These are phyloP conservation scores for Colistium nudipinnis DNA, from an alignment of 2,113 vertebrate species.

Conservation along the genomic window DNA sequence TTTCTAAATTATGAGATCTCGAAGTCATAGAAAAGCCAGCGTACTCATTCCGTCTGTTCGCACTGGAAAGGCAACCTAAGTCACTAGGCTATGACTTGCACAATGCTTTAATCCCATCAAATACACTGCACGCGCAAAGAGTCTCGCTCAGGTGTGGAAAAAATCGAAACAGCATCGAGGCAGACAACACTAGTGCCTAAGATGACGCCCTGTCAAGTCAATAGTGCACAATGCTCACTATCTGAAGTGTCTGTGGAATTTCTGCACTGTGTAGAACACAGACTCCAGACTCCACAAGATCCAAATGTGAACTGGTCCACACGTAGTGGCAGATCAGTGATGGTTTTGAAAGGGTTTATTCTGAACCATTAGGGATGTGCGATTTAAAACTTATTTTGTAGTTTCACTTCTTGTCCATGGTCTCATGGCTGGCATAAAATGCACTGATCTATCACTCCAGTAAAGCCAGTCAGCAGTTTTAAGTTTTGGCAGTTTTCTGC, in stretches of 20 bases:
- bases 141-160: not conserved
- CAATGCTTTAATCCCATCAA: not conserved
- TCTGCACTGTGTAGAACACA: not conserved
- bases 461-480: no score
- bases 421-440: no score
- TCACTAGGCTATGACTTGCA: not conserved
- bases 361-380: no score
- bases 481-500: no score
- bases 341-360: no score
- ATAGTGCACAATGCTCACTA: not conserved
- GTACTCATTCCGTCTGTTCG: slow-evolving; percentile 7
- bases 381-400: no score
- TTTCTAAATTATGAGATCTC: not conserved
- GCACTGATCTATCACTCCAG: no score
- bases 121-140: not conserved
- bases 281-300: no score
- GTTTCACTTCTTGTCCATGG: no score
- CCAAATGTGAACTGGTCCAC: no score
- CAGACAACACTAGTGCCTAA: not conserved
- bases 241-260: not conserved
- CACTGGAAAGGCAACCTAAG: not conserved
- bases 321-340: no score
- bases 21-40: not conserved
- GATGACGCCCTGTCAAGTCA: not conserved
- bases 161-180: not conserved